Evolutionary conservation across 2,113 vertebrate species (phyloP), one percentile per base, ranked within the genome.

Genomic region (Platichthys stellatus): DNA sequence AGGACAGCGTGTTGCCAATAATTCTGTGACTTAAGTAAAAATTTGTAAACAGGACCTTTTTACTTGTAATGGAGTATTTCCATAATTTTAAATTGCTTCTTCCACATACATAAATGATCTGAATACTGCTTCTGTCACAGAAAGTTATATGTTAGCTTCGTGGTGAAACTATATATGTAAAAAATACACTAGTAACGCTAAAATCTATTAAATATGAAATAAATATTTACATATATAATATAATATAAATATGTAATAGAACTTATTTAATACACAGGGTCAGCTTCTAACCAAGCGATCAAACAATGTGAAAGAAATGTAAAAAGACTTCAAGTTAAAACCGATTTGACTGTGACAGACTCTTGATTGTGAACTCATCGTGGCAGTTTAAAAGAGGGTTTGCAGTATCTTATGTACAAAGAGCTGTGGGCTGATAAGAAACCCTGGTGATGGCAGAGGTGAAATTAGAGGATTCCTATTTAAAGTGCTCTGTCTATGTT

Each of bases 391-490:
- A 23, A 35, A n/a, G 2, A 45, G 43, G 43, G 43, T 45, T 45
- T 45, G 13, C 43, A 38, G 35, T 38, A 45, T 15, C 14, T 45
- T 45, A 21, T 64, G 13, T 26, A 63, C 23, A 83, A 79, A 66
- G 18, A 15, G 49, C 56, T 17, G 45, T 20, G 20, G 56, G 58
- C 43, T 67, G 73, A 82, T 64, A 78, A 74, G 47, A 80, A 45
- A 21, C 23, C 47, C 45, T 14, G 14, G 28, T 58, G 67, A 72
- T 18, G 67, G 61, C 31, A 58, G 51, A 69, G 60, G 24, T 68
- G 68, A 43, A 80, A 80, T 74, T 58, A 64, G 38, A 63, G 28
- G 53, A 87, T 76, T 82, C 21, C 24, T 75, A 38, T 86, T 67
- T 54, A 65, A 45, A 56, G 49, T 47, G 18, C 63, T 24, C 23